Evolutionary conservation across 2,797 vertebrate species (phyloP).

Genomic region (Kryptopterus vitreolus): DNA sequence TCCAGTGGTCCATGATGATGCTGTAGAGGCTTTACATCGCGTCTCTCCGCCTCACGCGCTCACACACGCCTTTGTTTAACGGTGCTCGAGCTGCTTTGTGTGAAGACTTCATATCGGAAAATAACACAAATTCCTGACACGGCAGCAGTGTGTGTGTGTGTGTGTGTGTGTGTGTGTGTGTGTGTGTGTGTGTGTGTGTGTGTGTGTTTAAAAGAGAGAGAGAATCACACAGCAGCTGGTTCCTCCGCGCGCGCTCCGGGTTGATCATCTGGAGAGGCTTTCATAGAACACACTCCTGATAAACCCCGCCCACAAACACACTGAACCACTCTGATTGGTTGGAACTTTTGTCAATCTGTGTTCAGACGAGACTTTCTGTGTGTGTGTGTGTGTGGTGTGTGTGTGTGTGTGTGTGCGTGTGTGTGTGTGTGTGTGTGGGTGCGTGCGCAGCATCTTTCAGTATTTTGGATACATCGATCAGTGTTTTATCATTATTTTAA

Average conservation of each 20-base stretch:
- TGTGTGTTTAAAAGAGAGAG: not conserved
- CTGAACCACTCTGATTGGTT: not conserved
- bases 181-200: not conserved
- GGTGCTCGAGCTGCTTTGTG: not conserved
- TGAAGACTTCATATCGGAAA: not conserved
- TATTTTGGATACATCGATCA: too few species aligned
- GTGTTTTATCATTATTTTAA: too few species aligned
- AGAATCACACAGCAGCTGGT: not conserved
- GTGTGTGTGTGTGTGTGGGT: not conserved
- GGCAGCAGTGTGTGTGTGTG: not conserved
- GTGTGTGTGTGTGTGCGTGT: not conserved
- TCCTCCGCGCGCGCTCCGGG: not conserved
- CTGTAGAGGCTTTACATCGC: not conserved
- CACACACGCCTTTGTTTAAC: not conserved
- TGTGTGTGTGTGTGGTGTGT: not conserved
- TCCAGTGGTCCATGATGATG: not conserved
- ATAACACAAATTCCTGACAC: not conserved
- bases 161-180: not conserved
- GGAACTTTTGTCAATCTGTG: not conserved
- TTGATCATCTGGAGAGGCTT: not conserved
- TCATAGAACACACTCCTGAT: not conserved
- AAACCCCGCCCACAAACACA: not conserved
- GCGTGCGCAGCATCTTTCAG: too few species aligned
- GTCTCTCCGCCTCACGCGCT: not conserved
- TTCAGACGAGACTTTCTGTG: not conserved